Conservation (phyloP, 35 echinoderm and acorn worm genomes). For the Diadema setosum region DNA sequence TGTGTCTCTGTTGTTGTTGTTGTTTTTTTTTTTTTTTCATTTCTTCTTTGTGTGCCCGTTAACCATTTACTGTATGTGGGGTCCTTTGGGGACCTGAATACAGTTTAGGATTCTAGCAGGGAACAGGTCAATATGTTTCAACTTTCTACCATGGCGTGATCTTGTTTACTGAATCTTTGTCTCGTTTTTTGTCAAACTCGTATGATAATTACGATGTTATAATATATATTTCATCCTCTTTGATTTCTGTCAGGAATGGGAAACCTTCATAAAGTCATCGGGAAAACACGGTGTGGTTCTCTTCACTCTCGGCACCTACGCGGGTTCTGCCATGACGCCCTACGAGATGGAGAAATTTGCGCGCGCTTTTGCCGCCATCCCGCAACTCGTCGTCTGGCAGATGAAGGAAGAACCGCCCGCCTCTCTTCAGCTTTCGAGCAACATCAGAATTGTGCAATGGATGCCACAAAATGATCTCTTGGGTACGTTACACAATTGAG, state of each 20-base stretch:
- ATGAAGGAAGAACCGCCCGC: not conserved
- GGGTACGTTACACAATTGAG: not conserved
- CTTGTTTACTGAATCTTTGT: not conserved
- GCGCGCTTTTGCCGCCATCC: not conserved
- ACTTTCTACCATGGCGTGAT: not conserved
- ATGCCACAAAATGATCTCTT: constrained; percentile 29
- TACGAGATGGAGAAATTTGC: not conserved
- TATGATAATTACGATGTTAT: not conserved
- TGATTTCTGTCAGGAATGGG: not conserved
- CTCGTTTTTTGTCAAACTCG: not conserved
- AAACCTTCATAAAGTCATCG: not conserved
- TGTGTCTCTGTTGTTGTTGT: too few species aligned
- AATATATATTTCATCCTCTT: not conserved
- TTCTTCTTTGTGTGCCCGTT: too few species aligned
- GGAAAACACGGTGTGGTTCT: not conserved
- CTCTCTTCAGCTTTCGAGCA: not conserved
- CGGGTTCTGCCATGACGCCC: not conserved
- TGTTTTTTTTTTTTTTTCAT: too few species aligned
- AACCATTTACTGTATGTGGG: not conserved
- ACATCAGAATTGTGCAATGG: not conserved
- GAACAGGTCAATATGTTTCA: too few species aligned
- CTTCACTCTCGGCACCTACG: not conserved
- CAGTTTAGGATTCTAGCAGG: not conserved
- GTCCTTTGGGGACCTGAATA: not conserved
- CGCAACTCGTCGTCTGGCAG: not conserved